Percentiles rank a stretch among this genome's conserved stretches.
phyloP scores from a whole-genome alignment of 2,113 vertebrate species.

The Myiozetetes cayanensis region DNA sequence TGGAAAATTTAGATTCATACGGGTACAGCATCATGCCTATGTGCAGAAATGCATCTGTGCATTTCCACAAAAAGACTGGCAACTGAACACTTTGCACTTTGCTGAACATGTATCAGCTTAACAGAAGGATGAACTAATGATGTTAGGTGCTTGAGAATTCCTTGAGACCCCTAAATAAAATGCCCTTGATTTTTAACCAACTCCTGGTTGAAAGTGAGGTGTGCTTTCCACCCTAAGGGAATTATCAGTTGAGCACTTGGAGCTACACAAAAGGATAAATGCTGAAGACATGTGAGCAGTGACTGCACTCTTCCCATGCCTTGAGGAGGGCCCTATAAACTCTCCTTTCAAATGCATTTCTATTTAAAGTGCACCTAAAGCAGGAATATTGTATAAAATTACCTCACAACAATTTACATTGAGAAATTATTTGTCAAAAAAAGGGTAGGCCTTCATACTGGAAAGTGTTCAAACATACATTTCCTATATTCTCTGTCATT shows the following conservation, averaged over 20 bases:
- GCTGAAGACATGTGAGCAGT: background rate
- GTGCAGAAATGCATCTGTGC: background rate
- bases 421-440: background rate
- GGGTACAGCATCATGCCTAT: background rate
- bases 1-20: background rate
- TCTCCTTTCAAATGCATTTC: background rate
- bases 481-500: background rate
- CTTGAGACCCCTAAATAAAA: background rate
- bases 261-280: background rate
- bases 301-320: background rate
- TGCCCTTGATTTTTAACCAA: background rate
- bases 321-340: background rate
- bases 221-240: background rate
- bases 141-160: background rate
- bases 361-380: background rate
- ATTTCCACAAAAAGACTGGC: background rate
- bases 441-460: background rate
- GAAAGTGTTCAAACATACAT: background rate
- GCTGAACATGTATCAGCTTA: background rate
- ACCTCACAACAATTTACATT: background rate
- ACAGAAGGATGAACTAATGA: background rate
- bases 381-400: background rate
- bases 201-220: background rate
- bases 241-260: background rate
- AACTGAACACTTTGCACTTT: background rate